Evolutionary conservation across 1,140 invertebrate genomes (phyloP).

Genomic region (Drosophila albomicans): DNA sequence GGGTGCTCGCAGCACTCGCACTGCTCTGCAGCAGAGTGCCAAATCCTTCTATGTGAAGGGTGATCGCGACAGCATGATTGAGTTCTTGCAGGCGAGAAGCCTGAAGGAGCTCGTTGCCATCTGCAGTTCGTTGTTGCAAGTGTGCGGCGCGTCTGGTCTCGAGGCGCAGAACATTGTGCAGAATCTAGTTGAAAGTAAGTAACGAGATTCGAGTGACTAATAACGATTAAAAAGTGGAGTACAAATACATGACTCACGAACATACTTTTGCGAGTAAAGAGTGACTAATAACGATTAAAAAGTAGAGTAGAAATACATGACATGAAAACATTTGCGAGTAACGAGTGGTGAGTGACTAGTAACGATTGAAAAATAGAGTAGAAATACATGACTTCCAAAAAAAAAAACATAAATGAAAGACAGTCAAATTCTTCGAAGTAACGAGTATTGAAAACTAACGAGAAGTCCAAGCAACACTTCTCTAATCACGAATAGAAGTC

Average conservation of each 20-base stretch:
- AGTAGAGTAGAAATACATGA: too few species aligned
- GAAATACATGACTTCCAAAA: background rate
- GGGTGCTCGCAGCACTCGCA: slow-evolving; percentile 52
- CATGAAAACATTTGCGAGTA: too few species aligned
- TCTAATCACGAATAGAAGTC: too few species aligned
- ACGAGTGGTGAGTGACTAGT: background rate
- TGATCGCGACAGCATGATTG: slow-evolving; percentile 56
- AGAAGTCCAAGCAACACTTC: too few species aligned
- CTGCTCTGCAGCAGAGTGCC: slow-evolving; percentile 13
- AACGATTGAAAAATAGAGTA: too few species aligned
- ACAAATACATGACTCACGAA: background rate
- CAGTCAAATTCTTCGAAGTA: background rate
- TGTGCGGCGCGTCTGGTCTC: slow-evolving; percentile 54
- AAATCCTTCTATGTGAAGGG: slow-evolving; percentile 19
- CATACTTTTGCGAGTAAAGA: background rate
- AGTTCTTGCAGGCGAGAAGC: slow-evolving; percentile 54
- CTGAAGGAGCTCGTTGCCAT: slow-evolving; percentile 48
- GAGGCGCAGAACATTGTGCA: slow-evolving; percentile 59
- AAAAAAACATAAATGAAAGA: too few species aligned
- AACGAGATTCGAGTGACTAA: background rate
- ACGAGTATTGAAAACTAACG: background rate
- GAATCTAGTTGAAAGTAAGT: slow-evolving; percentile 69
- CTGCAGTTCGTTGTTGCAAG: slow-evolving; percentile 46
- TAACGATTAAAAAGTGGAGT: slow-evolving; percentile 26
- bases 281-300: background rate